Conservation (phyloP, 2,113 vertebrate species). For the Apteryx mantelli region DNA sequence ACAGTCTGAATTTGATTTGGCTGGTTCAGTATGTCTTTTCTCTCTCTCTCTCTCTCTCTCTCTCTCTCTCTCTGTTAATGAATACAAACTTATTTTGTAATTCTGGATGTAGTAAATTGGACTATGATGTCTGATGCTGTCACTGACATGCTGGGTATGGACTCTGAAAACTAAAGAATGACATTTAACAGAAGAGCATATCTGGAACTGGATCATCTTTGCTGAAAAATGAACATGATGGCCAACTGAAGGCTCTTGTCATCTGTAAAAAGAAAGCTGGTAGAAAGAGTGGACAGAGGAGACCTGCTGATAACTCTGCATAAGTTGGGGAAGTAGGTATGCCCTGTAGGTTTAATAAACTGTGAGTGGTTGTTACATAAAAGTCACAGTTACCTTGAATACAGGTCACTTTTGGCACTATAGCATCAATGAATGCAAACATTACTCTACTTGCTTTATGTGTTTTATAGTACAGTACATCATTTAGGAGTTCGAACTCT, state of each 20-base stretch:
- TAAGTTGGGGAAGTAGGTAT: background rate
- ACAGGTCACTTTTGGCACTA: background rate
- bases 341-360: background rate
- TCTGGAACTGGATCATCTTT: background rate
- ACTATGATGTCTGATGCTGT: conserved; percentile 13
- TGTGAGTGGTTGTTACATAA: background rate
- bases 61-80: background rate
- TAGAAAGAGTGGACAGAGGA: background rate
- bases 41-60: background rate
- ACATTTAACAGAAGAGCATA: conserved; percentile 1
- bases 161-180: conserved; percentile 29
- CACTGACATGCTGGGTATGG: background rate
- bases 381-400: background rate
- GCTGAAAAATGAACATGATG: conserved; percentile 39
- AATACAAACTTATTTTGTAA: conserved; percentile 30
- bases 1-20: conserved; percentile 27
- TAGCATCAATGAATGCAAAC: background rate
- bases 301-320: background rate
- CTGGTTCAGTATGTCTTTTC: background rate
- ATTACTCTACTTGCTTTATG: background rate
- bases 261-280: background rate
- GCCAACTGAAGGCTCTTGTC: background rate
- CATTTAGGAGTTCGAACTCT: background rate
- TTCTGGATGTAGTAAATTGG: conserved; percentile 29
- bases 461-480: background rate